Percentiles rank a stretch among this genome's conserved stretches.
Conservation (phyloP, 2,113 vertebrate genomes). For the Hemichromis elongatus region DNA sequence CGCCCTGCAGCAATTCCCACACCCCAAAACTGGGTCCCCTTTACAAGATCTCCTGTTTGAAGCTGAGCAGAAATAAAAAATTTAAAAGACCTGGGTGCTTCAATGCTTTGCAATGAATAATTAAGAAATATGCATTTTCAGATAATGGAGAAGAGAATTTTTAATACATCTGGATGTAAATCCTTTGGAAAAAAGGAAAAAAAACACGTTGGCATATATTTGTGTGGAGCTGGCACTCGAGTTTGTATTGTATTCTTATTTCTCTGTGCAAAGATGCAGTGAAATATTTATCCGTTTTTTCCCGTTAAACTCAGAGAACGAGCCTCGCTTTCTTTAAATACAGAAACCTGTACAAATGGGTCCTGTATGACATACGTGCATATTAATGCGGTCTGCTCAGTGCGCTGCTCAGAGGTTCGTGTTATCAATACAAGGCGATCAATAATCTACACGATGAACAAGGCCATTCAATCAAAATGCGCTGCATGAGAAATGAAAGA, state of each 20-base stretch:
- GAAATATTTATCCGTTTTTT: slow-evolving; percentile 56
- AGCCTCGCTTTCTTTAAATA: slow-evolving; percentile 32
- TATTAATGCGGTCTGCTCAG: slow-evolving; percentile 22
- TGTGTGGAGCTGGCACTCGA: slow-evolving; percentile 33
- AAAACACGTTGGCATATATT: slow-evolving; percentile 42
- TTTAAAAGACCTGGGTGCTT: slow-evolving; percentile 70
- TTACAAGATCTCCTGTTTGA: slow-evolving; percentile 70
- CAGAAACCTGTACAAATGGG: slow-evolving; percentile 44
- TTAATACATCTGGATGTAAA: slow-evolving; percentile 57
- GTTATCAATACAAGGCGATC: slow-evolving; percentile 30
- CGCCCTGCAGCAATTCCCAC: slow-evolving; percentile 71
- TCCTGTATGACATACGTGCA: neutral
- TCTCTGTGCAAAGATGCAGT: slow-evolving; percentile 50
- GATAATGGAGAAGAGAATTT: slow-evolving; percentile 63
- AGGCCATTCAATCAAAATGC: slow-evolving; percentile 32
- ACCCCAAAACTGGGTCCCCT: slow-evolving; percentile 68
- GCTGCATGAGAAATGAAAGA: slow-evolving; percentile 22
- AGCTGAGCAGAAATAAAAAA: slow-evolving; percentile 71
- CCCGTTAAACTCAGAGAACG: slow-evolving; percentile 44
- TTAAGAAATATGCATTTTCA: slow-evolving; percentile 69
- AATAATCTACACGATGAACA: slow-evolving; percentile 18
- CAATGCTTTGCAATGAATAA: slow-evolving; percentile 70
- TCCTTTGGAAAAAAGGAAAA: slow-evolving; percentile 52
- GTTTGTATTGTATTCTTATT: slow-evolving; percentile 53
- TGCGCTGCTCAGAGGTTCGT: neutral